Conservation (phyloP, 2,113 vertebrate genomes). For the Cochlearius cochlearius region DNA sequence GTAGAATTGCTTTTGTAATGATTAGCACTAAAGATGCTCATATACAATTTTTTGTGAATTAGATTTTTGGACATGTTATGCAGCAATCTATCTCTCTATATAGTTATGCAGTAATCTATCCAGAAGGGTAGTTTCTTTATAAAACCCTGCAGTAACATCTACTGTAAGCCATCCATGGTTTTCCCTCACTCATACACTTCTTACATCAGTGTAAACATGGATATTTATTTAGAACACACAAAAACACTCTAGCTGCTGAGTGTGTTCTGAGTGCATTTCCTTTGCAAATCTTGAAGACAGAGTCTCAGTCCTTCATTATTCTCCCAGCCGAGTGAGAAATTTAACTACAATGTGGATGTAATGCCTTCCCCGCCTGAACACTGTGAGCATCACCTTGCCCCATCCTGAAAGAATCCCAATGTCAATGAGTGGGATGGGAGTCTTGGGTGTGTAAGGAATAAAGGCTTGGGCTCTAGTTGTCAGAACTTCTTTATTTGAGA, state of each 20-base stretch:
- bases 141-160: not conserved
- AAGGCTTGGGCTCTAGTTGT: not conserved
- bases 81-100: not conserved
- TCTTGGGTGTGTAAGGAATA: not conserved
- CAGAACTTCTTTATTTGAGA: constrained; percentile 31
- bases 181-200: not conserved
- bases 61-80: not conserved
- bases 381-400: not conserved
- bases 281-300: not conserved
- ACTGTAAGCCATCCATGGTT: not conserved
- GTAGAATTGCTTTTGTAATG: not conserved
- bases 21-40: not conserved
- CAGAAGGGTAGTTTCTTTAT: not conserved
- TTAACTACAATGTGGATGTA: not conserved
- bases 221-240: not conserved
- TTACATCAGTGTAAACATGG: not conserved
- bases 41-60: not conserved
- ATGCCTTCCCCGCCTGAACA: not conserved
- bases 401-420: not conserved
- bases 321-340: not conserved
- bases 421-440: not conserved
- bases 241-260: not conserved
- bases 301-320: not conserved
- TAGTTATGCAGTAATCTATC: not conserved
- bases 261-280: not conserved